Base-by-base conservation (phyloP, 2,888 invertebrate species). In the Phrixothrix hirtus region DNA sequence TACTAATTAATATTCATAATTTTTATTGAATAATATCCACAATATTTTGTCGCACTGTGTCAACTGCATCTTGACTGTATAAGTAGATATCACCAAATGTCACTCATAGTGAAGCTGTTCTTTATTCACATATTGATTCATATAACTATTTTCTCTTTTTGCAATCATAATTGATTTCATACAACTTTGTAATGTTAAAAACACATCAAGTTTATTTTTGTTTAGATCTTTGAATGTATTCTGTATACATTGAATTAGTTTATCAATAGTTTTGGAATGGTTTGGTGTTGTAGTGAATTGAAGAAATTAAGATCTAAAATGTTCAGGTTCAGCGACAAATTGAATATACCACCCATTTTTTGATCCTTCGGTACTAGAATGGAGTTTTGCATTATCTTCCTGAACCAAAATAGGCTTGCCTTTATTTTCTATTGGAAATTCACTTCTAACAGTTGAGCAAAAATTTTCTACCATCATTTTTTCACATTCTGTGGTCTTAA, bases 241-340 rank as follows among this genome's bases (percentile, higher is more conserved):
- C 21, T 21, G 21, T 21, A 21, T 7, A 21, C 21, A 21, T 21
- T 21, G 4, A 21, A 21, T 21, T 21, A 21, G 7, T 7, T 21
- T 7, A 21, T 3, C 21, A 21, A 21, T 21, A 3, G 21, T 21
- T 21, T 21, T 21, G 21, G 21, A 21, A 21, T 5, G 7, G 3
- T 7, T 35, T 35, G 5, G 10, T 35, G 15, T 35, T 35, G 16
- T 16, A 35, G 16, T 35, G 16, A 35, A 16, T 35, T 35, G 11
- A 14, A 35, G 9, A 35, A 35, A 35, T 15, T 13, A 16, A 35
- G 17, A 35, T 35, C 16, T 16, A 35, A 16, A 35, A 16, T 13
- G 17, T 15, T 13, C 15, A 10, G 7, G 29, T n/a, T 3, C 10
- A 5, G 29, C 9, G 29, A 10, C 10, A 10, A 29, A 6, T 29